Conservation (phyloP, 2,797 vertebrate species). For the Gallirallus australis region DNA sequence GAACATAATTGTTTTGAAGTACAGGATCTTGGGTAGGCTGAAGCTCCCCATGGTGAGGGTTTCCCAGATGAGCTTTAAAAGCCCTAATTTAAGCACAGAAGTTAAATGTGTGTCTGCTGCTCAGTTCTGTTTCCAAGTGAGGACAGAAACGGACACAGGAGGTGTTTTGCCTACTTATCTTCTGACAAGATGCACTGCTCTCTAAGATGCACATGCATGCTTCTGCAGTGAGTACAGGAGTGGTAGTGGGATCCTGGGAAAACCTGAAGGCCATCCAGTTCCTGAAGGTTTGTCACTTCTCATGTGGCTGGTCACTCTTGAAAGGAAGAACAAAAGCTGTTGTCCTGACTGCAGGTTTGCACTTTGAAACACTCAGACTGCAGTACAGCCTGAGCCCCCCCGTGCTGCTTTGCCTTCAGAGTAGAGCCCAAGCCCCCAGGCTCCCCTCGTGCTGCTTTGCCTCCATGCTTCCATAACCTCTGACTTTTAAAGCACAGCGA, state of each 20-base stretch:
- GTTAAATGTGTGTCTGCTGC: neutral
- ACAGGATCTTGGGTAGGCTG: neutral
- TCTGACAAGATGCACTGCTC: too few relatives aligned
- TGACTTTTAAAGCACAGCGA: neutral
- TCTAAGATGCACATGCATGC: neutral
- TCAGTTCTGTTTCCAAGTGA: neutral
- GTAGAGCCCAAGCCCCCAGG: too few relatives aligned
- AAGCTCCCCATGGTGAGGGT: neutral
- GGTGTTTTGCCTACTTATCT: too few relatives aligned
- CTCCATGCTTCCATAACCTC: neutral
- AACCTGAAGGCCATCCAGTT: neutral
- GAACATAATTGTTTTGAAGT: neutral
- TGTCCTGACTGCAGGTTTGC: neutral
- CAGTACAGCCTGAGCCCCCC: neutral
- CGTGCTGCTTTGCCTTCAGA: too few relatives aligned
- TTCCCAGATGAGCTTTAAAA: neutral
- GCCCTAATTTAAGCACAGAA: neutral
- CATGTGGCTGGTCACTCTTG: accelerated
- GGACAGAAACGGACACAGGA: neutral
- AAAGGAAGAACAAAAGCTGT: neutral
- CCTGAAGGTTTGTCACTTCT: neutral
- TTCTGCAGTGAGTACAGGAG: neutral
- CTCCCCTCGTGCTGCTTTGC: neutral
- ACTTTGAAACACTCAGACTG: neutral
- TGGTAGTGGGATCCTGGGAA: neutral